Base-by-base conservation (phyloP, 2,888 invertebrate species). In the Cataglyphis rosenhaueri region DNA sequence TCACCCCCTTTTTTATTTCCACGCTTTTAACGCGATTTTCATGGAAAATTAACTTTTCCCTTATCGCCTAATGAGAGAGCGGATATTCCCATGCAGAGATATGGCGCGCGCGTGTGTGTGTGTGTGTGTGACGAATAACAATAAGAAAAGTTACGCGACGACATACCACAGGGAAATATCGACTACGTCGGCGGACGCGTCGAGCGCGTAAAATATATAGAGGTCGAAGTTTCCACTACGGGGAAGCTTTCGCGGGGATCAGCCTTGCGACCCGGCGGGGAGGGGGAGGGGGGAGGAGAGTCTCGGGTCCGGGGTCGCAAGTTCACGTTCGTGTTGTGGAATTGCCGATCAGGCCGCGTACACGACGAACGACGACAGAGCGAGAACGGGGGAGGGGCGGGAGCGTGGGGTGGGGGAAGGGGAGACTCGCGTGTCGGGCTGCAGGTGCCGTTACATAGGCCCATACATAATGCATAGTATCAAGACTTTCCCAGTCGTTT, bases 391-490 rank as follows among this genome's bases (percentile, higher is more conserved):
- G 29, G 6, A 35, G 35, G 6, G 35, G 32, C 25, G 32, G 0
- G 3, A 21, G 21, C 21, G 21, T 21, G 32, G 6, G 35, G 35
- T 29, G 35, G 6, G 32, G 35, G 32, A 5, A 6, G 48, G 35
- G 75, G 29, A 15, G 25, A 91, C 91, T 93, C 92, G 93, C 93
- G 93, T 93, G 93, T 89, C 92, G 89, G 92, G 84, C 86, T 91
- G 87, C 91, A 91, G 90, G 89, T 89, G 91, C 91, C 88, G 88
- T 88, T 88, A 87, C 91, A 92, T 90, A 90, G 91, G 89, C 91
- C 90, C 91, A 93, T 93, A 92, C 92, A 93, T 93, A 93, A 93
- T 93, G 92, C 93, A 93, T 92, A 92, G 91, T 91, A 92, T 92
- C 91, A 90, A 92, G 93, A 92, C 91, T 92, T 91, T 88, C 91